Base-by-base conservation (phyloP, 1,140 invertebrate species). In the Aphelinus atriplicis region DNA sequence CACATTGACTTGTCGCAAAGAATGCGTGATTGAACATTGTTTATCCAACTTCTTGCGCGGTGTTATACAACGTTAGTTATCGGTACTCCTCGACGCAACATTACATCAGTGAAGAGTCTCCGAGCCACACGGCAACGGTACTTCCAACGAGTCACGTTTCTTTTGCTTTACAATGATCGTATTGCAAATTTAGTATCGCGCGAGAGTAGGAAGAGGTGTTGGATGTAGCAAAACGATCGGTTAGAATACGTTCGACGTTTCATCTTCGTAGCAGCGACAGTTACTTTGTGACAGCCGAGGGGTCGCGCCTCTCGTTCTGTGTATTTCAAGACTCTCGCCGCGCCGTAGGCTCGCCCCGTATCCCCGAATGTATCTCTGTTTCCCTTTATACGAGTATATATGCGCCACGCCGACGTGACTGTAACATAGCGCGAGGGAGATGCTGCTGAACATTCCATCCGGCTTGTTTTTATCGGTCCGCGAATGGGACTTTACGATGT, bases 161-260 rank as follows among this genome's bases (percentile, higher is more conserved):
- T 78, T 80, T 79, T 78, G 75, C 76, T 79, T 77, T 78, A 77
- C 77, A 76, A 67, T 78, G 76, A 79, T 80, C 79, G 73, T 71
- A 73, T 63, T 76, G 78, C 78, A 80, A 80, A 80, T 80, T 80
- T 73, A 72, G 56, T 45, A 58, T 68, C 77, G 66, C 53, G 63
- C 53, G 55, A 45, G 7, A 51, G 58, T 5, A 48, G 50, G 62
- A 50, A 43, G 42, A 48, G 43, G 26, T 26, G 26, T 26, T 26
- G 47, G 46, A n/a, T 45, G 7, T n/a, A 9, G 6, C 70, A 3
- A 66, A 66, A 73, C 71, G 79, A 80, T 80, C 76, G 77, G 79
- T 76, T 80, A 73, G 55, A 26, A 26, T 26, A 26, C 26, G 26
- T 26, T 26, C 26, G 26, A 26, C 26, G 26, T 26, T 26, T 26